Evolutionary conservation across 2,113 vertebrate genomes (phyloP).

Genomic region (Ranitomeya variabilis): DNA sequence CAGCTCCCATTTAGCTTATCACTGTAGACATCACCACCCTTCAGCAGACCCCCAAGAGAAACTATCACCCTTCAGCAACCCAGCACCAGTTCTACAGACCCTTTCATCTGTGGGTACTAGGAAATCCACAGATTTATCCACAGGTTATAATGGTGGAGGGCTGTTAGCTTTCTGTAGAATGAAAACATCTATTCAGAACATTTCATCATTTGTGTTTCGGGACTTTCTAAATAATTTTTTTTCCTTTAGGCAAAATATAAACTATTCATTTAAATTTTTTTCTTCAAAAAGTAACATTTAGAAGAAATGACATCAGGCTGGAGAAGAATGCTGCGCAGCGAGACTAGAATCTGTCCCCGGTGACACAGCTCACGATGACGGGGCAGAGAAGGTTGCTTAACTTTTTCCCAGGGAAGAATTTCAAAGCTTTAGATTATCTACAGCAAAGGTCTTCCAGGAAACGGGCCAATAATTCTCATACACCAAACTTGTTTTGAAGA

Average conservation of each 20-base stretch:
- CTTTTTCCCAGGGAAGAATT: slow-evolving; percentile 2
- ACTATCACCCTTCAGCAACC: no score
- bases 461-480: neutral
- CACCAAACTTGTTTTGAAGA: neutral
- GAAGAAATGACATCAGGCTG: neutral
- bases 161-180: no score
- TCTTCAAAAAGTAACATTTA: neutral
- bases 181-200: no score
- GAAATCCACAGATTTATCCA: no score
- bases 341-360: neutral
- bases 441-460: slow-evolving; percentile 7
- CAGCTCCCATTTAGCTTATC: no score
- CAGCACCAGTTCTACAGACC: no score
- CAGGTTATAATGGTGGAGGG: no score
- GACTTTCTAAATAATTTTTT: neutral
- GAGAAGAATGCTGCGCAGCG: neutral
- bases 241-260: neutral
- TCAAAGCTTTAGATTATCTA: neutral
- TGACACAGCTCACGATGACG: slow-evolving; percentile 36
- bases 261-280: neutral
- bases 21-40: no score
- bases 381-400: slow-evolving; percentile 3
- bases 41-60: no score
- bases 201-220: neutral
- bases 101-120: no score